phyloP scores from a whole-genome alignment of 2,797 vertebrate species.

The Rhinogobio ventralis region DNA sequence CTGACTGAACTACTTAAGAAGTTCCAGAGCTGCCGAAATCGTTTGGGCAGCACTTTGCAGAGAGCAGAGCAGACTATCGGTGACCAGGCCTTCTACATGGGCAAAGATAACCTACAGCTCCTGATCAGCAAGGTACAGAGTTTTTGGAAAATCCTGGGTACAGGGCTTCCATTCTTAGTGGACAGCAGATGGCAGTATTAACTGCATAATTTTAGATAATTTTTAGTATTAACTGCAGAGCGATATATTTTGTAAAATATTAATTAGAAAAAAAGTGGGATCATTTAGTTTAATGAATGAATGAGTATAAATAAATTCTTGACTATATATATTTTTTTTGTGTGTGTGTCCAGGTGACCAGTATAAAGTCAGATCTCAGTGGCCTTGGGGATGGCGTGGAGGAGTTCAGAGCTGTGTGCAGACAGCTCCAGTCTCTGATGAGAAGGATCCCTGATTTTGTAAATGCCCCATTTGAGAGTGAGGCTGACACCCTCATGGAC shows the following conservation, averaged over 20 bases:
- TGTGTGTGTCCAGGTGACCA: constrained; percentile 78
- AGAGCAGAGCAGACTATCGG: constrained; percentile 83
- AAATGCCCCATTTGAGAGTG: constrained; percentile 82
- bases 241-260: not conserved
- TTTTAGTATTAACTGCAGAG: not conserved
- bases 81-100: constrained; percentile 86
- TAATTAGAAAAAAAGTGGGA: not conserved
- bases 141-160: not conserved
- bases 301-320: not conserved
- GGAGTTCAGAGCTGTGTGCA: constrained; percentile 85
- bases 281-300: not conserved
- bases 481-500: constrained; percentile 89
- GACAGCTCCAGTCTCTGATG: constrained; percentile 87
- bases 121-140: constrained; percentile 79
- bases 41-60: constrained; percentile 83
- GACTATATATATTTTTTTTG: not conserved
- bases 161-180: not conserved
- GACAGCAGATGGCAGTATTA: constrained; percentile 57
- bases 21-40: constrained; percentile 82
- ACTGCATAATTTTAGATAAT: not conserved
- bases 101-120: constrained; percentile 88
- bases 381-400: constrained; percentile 82
- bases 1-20: constrained; percentile 86
- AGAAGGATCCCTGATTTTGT: constrained; percentile 83
- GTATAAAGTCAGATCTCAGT: constrained; percentile 83